phyloP scores from a whole-genome alignment of 2,113 vertebrate genomes.

The Peromyscus maniculatus region DNA sequence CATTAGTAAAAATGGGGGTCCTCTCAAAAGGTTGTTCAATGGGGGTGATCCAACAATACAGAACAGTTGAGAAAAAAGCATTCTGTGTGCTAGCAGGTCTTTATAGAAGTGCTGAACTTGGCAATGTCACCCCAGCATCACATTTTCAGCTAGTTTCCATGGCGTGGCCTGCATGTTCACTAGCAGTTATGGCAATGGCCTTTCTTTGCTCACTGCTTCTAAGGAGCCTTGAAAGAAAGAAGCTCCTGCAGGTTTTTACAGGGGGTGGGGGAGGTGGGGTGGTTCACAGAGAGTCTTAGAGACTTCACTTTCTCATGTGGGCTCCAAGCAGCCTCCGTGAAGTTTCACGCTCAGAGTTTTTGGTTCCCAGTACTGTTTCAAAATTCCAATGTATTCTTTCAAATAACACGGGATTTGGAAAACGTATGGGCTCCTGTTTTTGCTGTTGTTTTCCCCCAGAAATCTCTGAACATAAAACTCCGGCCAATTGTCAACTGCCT shows the following conservation, averaged over 20 bases:
- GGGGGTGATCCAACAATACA: conserved; percentile 84
- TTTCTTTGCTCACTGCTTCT: conserved; percentile 59
- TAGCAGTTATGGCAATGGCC: conserved; percentile 65
- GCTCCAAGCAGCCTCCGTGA: conserved; percentile 13
- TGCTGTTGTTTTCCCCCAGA: conserved; percentile 28
- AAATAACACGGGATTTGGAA: conserved; percentile 74
- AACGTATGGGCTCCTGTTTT: conserved; percentile 71
- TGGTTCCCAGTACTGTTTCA: conserved; percentile 32
- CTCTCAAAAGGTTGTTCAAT: conserved; percentile 86
- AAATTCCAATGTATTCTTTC: conserved; percentile 74
- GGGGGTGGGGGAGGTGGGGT: background rate
- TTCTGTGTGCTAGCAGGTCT: conserved; percentile 81
- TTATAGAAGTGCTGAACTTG: conserved; percentile 61
- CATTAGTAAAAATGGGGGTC: conserved; percentile 90
- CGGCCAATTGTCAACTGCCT: conserved; percentile 61
- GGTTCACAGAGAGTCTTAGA: conserved; percentile 43
- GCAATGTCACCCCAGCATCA: conserved; percentile 68
- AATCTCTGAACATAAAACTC: conserved; percentile 56
- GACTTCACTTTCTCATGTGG: conserved; percentile 42
- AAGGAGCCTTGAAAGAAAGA: conserved; percentile 47
- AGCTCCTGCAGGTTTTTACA: background rate
- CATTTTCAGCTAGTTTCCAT: conserved; percentile 63
- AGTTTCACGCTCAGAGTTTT: conserved; percentile 72
- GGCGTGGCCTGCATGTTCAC: conserved; percentile 63
- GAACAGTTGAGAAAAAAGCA: conserved; percentile 82